These are phyloP conservation scores for Heliocidaris erythrogramma DNA, from an alignment of 35 echinoderm and acorn worm species.

Conservation along the genomic window DNA sequence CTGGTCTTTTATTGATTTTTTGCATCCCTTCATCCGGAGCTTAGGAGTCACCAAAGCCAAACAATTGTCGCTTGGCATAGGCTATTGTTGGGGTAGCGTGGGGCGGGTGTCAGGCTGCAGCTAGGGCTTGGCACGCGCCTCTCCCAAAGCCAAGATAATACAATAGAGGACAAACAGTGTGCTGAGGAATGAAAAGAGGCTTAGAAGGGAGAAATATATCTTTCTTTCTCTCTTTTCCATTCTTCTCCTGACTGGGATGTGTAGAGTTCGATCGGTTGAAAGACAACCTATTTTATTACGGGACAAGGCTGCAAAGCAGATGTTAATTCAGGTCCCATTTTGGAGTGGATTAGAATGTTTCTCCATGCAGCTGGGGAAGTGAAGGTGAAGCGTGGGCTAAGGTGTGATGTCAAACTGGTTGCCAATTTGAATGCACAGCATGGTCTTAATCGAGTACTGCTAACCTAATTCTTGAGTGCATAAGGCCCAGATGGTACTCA, in stretches of 20 bases:
- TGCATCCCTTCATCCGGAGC: conserved; percentile 9
- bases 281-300: background rate
- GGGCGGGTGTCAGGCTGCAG: background rate
- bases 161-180: background rate
- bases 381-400: background rate
- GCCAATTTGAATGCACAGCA: background rate
- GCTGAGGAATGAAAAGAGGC: background rate
- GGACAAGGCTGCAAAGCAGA: background rate
- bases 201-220: background rate
- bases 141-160: conserved; percentile 26
- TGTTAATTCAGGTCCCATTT: background rate
- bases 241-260: background rate
- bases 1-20: conserved; percentile 36
- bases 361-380: background rate
- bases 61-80: conserved; percentile 11
- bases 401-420: background rate
- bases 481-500: background rate
- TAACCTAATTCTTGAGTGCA: background rate
- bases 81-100: conserved; percentile 18
- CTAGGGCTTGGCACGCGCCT: conserved; percentile 13
- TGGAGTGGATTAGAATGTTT: background rate
- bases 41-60: conserved; percentile 41
- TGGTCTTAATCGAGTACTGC: background rate
- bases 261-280: background rate
- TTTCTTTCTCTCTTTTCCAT: background rate